Conservation (phyloP, 2,113 vertebrate species). For the Xiphophorus hellerii region DNA sequence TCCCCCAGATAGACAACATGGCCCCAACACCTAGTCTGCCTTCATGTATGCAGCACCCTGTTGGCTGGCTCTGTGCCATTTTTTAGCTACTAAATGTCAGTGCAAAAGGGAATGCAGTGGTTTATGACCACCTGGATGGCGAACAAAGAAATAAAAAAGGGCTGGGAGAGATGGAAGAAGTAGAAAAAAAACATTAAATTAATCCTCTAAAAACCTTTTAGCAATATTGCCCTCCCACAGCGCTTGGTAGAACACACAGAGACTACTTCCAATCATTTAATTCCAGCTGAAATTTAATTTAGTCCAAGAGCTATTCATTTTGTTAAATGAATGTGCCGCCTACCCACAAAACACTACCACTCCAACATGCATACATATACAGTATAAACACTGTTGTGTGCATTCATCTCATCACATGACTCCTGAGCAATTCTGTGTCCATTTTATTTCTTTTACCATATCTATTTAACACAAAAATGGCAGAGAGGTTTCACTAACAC, state of each 20-base stretch:
- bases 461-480: slow-evolving; percentile 29
- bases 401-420: slow-evolving; percentile 39
- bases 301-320: slow-evolving; percentile 84
- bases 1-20: slow-evolving; percentile 40
- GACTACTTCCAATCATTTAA: slow-evolving; percentile 81
- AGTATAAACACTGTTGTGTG: slow-evolving; percentile 20
- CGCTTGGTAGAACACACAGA: slow-evolving; percentile 70
- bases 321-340: slow-evolving; percentile 75
- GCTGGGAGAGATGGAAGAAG: slow-evolving; percentile 42
- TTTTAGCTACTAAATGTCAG: slow-evolving; percentile 71
- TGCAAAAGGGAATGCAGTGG: slow-evolving; percentile 53
- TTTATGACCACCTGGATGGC: slow-evolving; percentile 76
- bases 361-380: slow-evolving; percentile 42
- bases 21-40: slow-evolving; percentile 38
- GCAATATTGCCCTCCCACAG: slow-evolving; percentile 83
- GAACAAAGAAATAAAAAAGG: slow-evolving; percentile 67
- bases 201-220: slow-evolving; percentile 89
- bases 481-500: slow-evolving; percentile 27
- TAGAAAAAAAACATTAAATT: slow-evolving; percentile 75
- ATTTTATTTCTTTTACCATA: slow-evolving; percentile 36
- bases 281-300: slow-evolving; percentile 84
- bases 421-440: slow-evolving; percentile 31
- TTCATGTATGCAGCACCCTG: slow-evolving; percentile 35
- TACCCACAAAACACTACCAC: slow-evolving; percentile 46
- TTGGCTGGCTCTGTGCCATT: slow-evolving; percentile 60